Percentiles rank a stretch among this genome's conserved stretches.
These are phyloP conservation scores for Leptinotarsa juncta DNA, from an alignment of 2,888 invertebrate species.

Conservation along the genomic window DNA sequence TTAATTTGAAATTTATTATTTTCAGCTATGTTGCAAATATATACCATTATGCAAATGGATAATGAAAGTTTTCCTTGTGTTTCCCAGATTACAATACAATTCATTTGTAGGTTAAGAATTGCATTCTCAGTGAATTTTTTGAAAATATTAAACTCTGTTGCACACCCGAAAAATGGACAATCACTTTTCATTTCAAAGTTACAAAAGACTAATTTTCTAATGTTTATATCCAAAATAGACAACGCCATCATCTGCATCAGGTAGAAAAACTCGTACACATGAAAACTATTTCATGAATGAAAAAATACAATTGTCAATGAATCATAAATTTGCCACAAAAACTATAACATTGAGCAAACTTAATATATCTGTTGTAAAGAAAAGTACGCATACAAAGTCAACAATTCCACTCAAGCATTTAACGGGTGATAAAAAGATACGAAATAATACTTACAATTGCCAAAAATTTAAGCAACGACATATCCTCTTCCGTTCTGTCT, in stretches of 20 bases:
- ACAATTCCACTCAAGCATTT: background rate
- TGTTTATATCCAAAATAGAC: no score
- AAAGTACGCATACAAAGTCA: background rate
- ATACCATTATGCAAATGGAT: no score
- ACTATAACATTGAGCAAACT: background rate
- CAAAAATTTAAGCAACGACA: constrained; percentile 77
- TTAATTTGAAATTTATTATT: no score
- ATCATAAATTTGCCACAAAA: background rate
- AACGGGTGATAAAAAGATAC: background rate
- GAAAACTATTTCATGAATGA: background rate
- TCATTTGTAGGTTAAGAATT: no score
- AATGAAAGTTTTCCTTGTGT: no score
- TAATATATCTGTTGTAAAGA: background rate
- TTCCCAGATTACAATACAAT: no score
- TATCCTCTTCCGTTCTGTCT: constrained; percentile 62
- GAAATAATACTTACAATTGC: constrained; percentile 77
- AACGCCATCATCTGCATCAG: background rate
- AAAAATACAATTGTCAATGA: background rate
- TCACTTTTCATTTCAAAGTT: no score
- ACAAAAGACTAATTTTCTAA: no score
- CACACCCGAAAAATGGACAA: no score
- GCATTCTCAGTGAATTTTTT: no score
- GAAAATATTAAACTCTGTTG: no score
- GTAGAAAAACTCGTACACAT: background rate
- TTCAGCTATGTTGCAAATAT: no score